Evolutionary conservation across 2,888 invertebrate species (phyloP).

Genomic region (Drosophila meridionalis): DNA sequence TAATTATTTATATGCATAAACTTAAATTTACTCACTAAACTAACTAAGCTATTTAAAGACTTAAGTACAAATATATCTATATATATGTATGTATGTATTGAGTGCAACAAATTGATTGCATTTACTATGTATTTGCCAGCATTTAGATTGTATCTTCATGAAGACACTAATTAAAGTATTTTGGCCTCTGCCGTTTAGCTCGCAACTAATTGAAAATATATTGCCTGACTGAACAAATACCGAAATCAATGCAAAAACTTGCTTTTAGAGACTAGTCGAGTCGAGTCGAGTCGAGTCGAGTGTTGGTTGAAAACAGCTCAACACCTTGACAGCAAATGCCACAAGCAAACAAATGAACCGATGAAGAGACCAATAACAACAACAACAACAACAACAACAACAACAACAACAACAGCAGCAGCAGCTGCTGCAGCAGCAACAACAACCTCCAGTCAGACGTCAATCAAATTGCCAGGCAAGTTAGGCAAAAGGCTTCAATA

Average conservation of each 20-base stretch:
- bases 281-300: slow-evolving; percentile 1
- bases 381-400: slow-evolving; percentile 33
- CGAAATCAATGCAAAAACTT: slow-evolving; percentile 61
- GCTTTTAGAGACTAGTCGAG: slow-evolving; percentile 5
- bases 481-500: slow-evolving; percentile 75
- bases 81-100: not conserved
- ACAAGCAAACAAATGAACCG: slow-evolving; percentile 74
- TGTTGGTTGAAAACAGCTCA: slow-evolving; percentile 45
- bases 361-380: slow-evolving; percentile 16
- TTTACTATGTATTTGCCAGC: slow-evolving; percentile 1
- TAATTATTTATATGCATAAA: slow-evolving; percentile 1
- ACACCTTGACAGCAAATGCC: slow-evolving; percentile 73
- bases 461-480: slow-evolving; percentile 71
- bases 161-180: slow-evolving; percentile 23
- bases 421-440: slow-evolving; percentile 25
- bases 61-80: not conserved
- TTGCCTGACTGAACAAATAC: slow-evolving; percentile 52
- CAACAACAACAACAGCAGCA: slow-evolving; percentile 9
- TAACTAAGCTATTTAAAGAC: slow-evolving; percentile 16
- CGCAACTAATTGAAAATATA: slow-evolving; percentile 57
- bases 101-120: slow-evolving; percentile 20
- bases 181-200: slow-evolving; percentile 3
- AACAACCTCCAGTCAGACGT: slow-evolving; percentile 61
- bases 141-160: slow-evolving; percentile 3
- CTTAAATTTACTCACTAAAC: slow-evolving; percentile 3